These are phyloP conservation scores for Aphidius gifuensis DNA, from an alignment of 1,140 invertebrate species.

Conservation along the genomic window DNA sequence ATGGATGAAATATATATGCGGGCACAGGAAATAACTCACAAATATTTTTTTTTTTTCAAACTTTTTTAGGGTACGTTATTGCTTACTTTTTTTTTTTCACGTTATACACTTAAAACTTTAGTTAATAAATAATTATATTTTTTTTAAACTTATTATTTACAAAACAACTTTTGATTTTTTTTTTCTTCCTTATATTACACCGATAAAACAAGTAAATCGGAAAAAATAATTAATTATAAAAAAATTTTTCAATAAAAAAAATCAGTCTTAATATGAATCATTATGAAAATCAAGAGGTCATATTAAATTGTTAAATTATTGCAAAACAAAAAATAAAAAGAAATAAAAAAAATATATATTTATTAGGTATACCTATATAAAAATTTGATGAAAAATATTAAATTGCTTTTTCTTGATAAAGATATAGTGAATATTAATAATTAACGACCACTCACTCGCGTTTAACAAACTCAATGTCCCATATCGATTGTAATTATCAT, in stretches of 20 bases:
- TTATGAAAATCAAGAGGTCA: conserved; percentile 37
- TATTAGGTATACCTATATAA: too few species aligned
- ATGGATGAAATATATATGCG: neutral
- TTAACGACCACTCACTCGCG: too few species aligned
- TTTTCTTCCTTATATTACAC: conserved; percentile 20
- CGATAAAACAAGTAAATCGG: conserved; percentile 22
- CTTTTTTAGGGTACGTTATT: too few species aligned
- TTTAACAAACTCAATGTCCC: too few species aligned
- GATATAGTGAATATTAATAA: too few species aligned
- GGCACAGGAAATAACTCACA: neutral
- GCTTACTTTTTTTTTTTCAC: too few species aligned
- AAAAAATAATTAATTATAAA: conserved; percentile 22
- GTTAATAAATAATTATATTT: conserved; percentile 2
- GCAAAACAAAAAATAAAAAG: too few species aligned
- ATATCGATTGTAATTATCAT: too few species aligned
- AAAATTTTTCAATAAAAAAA: conserved; percentile 37
- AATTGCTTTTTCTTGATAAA: too few species aligned
- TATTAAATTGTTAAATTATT: conserved; percentile 35
- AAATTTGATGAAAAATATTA: too few species aligned
- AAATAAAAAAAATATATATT: too few species aligned
- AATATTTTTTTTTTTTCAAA: neutral
- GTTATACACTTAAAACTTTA: neutral
- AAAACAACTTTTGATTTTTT: conserved; percentile 21
- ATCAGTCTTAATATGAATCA: conserved; percentile 45
- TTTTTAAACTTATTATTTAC: conserved; percentile 31